phyloP scores from a whole-genome alignment of 2,888 invertebrate genomes.

The Neoaliturus tenellus region DNA sequence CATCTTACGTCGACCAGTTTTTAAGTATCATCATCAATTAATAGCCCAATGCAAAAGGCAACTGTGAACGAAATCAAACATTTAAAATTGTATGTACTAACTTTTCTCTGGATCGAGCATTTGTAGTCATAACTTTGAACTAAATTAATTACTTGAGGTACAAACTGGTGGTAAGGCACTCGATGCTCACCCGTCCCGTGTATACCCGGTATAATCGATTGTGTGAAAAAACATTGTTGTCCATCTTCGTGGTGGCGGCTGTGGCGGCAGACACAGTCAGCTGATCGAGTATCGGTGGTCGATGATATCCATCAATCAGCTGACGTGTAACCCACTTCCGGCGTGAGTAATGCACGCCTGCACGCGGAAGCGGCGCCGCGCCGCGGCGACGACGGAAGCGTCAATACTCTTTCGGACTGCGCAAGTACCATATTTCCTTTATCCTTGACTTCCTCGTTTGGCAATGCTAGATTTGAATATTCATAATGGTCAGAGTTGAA shows the following conservation, averaged over 20 bases:
- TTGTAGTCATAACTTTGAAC: no score
- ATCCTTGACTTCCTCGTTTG: constrained; percentile 12
- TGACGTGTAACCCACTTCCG: constrained; percentile 45
- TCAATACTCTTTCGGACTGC: constrained; percentile 40
- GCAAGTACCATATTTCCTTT: constrained; percentile 33
- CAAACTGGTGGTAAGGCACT: no score
- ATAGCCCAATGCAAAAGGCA: no score
- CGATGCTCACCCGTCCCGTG: no score
- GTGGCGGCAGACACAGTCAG: constrained; percentile 3
- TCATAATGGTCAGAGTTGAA: neutral
- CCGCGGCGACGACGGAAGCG: neutral
- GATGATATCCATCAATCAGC: constrained; percentile 34
- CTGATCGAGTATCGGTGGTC: constrained; percentile 29
- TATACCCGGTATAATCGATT: neutral
- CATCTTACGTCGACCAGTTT: no score
- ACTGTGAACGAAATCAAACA: no score
- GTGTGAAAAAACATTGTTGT: neutral
- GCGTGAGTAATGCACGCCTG: constrained; percentile 37
- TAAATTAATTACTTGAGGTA: no score
- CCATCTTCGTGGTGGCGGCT: no score
- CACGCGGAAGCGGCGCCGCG: constrained; percentile 37
- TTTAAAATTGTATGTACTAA: no score
- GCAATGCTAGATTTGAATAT: constrained; percentile 1
- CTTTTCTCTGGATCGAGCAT: no score
- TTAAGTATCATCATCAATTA: no score